phyloP scores from a whole-genome alignment of 1,140 invertebrate species.

The Drosophila mayri region DNA sequence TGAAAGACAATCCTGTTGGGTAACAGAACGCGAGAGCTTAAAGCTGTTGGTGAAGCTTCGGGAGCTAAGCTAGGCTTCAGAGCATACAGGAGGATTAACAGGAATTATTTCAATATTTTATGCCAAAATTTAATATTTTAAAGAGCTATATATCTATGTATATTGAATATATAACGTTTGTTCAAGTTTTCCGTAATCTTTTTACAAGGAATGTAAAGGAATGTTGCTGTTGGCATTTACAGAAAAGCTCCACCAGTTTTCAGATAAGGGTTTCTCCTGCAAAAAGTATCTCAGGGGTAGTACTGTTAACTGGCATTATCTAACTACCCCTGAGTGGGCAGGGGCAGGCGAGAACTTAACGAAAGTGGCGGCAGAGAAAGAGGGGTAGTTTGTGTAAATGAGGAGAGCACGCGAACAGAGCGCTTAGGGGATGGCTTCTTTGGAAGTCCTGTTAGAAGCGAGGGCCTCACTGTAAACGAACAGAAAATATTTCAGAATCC shows the following conservation, averaged over 20 bases:
- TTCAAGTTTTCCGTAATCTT: neutral
- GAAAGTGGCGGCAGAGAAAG: slow-evolving; percentile 32
- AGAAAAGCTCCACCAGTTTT: slow-evolving; percentile 4
- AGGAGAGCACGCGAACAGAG: slow-evolving; percentile 12
- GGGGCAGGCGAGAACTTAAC: slow-evolving; percentile 59
- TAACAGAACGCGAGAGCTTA: slow-evolving; percentile 27
- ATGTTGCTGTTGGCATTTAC: neutral
- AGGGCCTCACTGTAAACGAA: slow-evolving; percentile 9
- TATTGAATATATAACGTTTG: neutral
- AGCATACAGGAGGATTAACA: neutral
- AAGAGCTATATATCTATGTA: neutral
- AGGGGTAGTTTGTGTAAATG: slow-evolving; percentile 31
- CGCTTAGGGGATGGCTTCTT: neutral
- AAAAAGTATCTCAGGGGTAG: slow-evolving; percentile 28
- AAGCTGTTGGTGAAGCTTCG: slow-evolving; percentile 47
- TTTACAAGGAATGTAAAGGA: neutral
- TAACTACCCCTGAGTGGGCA: slow-evolving; percentile 57
- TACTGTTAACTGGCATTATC: slow-evolving; percentile 53
- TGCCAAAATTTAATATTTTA: neutral
- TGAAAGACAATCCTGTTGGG: neutral
- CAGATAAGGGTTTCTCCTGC: neutral
- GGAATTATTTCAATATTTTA: neutral
- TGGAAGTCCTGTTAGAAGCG: slow-evolving; percentile 9
- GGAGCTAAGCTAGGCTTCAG: neutral
- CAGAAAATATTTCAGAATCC: neutral